Conservation (phyloP, 1,140 invertebrate species). For the Drosophila nikananu region DNA sequence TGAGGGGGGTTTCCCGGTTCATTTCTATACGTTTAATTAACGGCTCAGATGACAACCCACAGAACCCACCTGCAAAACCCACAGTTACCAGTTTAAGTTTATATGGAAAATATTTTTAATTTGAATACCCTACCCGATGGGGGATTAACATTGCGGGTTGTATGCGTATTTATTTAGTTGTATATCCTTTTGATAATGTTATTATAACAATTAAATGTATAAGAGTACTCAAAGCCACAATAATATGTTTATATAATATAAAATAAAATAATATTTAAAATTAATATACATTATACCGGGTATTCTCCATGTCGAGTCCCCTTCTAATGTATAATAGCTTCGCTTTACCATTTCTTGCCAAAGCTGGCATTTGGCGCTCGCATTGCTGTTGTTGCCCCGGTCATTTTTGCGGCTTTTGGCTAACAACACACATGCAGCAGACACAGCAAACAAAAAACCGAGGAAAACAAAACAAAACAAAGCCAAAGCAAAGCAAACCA, state of each 20-base stretch:
- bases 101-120: conserved; percentile 38
- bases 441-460: conserved; percentile 15
- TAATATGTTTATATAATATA: background rate
- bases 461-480: background rate
- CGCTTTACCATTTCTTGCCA: conserved; percentile 42
- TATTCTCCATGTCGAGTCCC: background rate
- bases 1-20: background rate
- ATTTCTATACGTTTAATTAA: conserved; percentile 69
- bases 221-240: background rate
- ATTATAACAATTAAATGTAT: too few species aligned
- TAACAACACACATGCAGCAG: conserved; percentile 53
- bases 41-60: conserved; percentile 44
- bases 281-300: too few species aligned
- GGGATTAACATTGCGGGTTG: background rate
- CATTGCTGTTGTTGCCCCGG: conserved; percentile 57
- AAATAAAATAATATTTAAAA: background rate
- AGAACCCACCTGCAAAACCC: background rate
- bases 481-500: conserved; percentile 3
- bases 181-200: too few species aligned
- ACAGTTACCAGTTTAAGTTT: conserved; percentile 25
- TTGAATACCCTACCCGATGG: conserved; percentile 1
- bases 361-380: conserved; percentile 27
- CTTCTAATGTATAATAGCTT: conserved; percentile 8
- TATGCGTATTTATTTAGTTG: too few species aligned
- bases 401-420: conserved; percentile 73